A percentile compares a stretch with the other conserved stretches of the same genome.
These are phyloP conservation scores for Myotis yumanensis DNA, from an alignment of 2,113 vertebrate species.

Conservation along the genomic window DNA sequence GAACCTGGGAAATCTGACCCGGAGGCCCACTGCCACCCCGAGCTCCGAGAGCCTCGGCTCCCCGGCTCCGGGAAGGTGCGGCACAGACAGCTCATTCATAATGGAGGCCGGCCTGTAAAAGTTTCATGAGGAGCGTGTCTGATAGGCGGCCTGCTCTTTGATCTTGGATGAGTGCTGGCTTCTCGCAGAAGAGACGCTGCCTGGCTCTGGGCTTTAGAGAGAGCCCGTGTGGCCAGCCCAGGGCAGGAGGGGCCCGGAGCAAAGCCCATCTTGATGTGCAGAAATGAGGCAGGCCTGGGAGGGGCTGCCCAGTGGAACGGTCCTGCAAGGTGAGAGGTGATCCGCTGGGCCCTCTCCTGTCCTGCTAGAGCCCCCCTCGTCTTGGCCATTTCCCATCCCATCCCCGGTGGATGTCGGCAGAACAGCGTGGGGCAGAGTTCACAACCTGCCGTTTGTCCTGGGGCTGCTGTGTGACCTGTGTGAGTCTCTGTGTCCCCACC, in stretches of 20 bases:
- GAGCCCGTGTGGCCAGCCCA: not conserved
- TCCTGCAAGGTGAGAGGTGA: not conserved
- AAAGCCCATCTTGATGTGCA: not conserved
- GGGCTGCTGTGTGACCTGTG: not conserved
- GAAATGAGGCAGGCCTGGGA: not conserved
- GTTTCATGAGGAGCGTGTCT: conserved; percentile 67
- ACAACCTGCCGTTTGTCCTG: not conserved
- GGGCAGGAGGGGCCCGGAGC: not conserved
- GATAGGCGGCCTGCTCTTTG: conserved; percentile 58
- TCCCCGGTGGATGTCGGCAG: not conserved
- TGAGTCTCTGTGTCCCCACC: not conserved
- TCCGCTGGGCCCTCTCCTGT: not conserved
- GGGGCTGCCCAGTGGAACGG: not conserved
- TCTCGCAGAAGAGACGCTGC: not conserved
- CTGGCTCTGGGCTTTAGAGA: not conserved
- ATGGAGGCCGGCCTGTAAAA: conserved; percentile 64
- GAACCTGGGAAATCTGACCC: not conserved
- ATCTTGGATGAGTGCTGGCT: conserved; percentile 32
- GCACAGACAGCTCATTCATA: conserved; percentile 57
- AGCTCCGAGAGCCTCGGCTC: not conserved
- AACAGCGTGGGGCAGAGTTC: not conserved
- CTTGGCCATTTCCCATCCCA: not conserved
- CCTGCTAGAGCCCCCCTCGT: not conserved
- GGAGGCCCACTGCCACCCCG: not conserved
- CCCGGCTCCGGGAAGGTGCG: not conserved